Evolutionary conservation across 2,113 vertebrate species (phyloP).

Genomic region (Eupsittula cactorum): DNA sequence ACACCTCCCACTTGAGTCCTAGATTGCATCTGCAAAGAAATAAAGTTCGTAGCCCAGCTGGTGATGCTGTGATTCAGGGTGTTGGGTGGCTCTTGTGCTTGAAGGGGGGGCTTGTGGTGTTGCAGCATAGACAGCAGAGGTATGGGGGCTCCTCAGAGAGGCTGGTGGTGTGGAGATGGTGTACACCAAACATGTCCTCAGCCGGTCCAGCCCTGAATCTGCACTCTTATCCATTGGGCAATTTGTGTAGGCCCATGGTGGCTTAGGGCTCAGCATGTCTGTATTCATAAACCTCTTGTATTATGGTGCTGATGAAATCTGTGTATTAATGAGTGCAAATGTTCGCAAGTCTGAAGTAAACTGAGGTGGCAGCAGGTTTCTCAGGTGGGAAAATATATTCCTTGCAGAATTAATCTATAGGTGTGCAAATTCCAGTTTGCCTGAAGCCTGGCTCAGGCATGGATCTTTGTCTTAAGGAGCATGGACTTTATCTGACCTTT

Average conservation of each 20-base stretch:
- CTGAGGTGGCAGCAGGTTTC: not conserved
- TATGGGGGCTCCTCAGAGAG: not conserved
- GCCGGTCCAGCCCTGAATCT: not conserved
- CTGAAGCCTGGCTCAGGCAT: not conserved
- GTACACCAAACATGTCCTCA: not conserved
- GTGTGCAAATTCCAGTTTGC: not conserved
- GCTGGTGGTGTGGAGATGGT: not conserved
- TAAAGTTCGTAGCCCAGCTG: slow-evolving; percentile 3
- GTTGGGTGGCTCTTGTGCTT: not conserved
- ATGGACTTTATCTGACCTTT: not conserved
- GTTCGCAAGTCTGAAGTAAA: not conserved
- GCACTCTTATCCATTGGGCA: rapidly evolving
- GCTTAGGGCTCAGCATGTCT: rapidly evolving
- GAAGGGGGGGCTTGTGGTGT: not conserved
- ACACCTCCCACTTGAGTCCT: slow-evolving; percentile 11
- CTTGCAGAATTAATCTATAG: not conserved
- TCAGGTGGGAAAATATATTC: not conserved
- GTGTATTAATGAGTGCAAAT: not conserved
- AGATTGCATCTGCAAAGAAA: slow-evolving; percentile 13
- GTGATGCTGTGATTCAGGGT: not conserved
- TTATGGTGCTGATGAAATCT: not conserved
- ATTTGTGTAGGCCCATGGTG: not conserved
- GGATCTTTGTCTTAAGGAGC: not conserved
- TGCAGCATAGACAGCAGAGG: not conserved
- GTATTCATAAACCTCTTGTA: not conserved